Evolutionary conservation across 2,888 invertebrate genomes (phyloP).

Genomic region (Andrena marginata): DNA sequence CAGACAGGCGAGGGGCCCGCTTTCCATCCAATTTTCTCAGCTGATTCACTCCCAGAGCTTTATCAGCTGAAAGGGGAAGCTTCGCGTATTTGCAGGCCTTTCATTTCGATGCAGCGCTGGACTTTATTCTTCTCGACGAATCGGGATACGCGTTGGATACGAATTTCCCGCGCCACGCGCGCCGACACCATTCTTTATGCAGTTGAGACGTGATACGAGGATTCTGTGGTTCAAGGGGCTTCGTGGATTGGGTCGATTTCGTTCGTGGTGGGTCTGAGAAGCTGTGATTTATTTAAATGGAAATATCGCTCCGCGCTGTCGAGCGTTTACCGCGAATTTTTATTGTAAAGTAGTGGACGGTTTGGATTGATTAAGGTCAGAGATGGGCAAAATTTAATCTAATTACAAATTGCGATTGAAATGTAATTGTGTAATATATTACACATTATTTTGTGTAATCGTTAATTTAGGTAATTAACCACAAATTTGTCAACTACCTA

Average conservation of each 20-base stretch:
- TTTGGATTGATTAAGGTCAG: neutral
- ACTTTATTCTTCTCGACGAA: too few species aligned
- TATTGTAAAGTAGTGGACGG: neutral
- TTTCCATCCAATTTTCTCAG: constrained; percentile 24
- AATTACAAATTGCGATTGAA: too few species aligned
- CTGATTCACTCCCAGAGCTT: neutral
- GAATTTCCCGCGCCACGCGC: neutral
- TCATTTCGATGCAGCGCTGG: too few species aligned
- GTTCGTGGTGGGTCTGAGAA: neutral
- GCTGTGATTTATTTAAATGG: neutral
- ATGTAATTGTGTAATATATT: too few species aligned
- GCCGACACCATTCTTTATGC: too few species aligned
- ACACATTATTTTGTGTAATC: too few species aligned
- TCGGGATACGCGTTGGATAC: neutral
- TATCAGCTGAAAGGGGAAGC: neutral
- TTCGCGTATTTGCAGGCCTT: neutral
- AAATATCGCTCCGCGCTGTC: neutral
- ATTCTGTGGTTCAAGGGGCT: too few species aligned
- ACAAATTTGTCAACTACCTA: too few species aligned
- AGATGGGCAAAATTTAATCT: too few species aligned
- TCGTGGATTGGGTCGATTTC: too few species aligned
- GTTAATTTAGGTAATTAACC: too few species aligned
- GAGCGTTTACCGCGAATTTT: neutral
- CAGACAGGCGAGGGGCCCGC: neutral
- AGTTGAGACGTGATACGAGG: too few species aligned